A percentile compares a stretch with the other conserved stretches of the same genome.
Evolutionary conservation across 2,888 invertebrate species (phyloP).

Genomic region (Saturnia pavonia): DNA sequence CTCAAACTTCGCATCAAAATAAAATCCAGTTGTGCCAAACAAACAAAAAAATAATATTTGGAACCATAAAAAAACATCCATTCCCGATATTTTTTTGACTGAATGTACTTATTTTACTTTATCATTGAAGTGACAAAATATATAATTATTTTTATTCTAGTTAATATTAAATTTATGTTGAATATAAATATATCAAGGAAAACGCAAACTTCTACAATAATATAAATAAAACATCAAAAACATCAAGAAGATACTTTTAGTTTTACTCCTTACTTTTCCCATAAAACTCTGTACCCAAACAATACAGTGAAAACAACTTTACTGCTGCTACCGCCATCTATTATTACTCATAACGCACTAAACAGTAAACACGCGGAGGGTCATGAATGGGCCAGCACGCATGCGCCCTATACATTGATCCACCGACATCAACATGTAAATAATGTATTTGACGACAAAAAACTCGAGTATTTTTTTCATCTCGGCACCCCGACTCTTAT

Average conservation of each 20-base stretch:
- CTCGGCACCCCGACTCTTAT: slow-evolving; percentile 24
- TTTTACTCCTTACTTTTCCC: slow-evolving; percentile 24
- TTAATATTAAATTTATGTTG: no score
- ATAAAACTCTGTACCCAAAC: slow-evolving; percentile 33
- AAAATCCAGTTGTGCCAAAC: no score
- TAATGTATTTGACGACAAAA: slow-evolving; percentile 65
- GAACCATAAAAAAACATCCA: no score
- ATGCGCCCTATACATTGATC: slow-evolving; percentile 74
- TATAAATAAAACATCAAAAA: not conserved
- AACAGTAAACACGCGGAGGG: slow-evolving; percentile 38
- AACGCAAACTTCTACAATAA: not conserved
- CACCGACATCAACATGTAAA: slow-evolving; percentile 59
- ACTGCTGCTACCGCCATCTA: slow-evolving; percentile 60
- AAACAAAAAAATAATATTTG: no score
- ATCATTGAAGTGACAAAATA: no score
- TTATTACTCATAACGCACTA: slow-evolving; percentile 42
- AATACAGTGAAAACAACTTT: slow-evolving; percentile 38
- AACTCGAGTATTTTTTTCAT: slow-evolving; percentile 43
- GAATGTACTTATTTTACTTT: no score
- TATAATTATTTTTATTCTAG: no score
- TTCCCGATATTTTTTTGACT: no score
- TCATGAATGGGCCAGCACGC: slow-evolving; percentile 70
- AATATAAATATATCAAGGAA: not conserved
- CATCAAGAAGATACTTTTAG: slow-evolving; percentile 8
- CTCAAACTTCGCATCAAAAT: no score